Evolutionary conservation across 2,797 vertebrate species (phyloP).

Genomic region (Australoheros facetus): DNA sequence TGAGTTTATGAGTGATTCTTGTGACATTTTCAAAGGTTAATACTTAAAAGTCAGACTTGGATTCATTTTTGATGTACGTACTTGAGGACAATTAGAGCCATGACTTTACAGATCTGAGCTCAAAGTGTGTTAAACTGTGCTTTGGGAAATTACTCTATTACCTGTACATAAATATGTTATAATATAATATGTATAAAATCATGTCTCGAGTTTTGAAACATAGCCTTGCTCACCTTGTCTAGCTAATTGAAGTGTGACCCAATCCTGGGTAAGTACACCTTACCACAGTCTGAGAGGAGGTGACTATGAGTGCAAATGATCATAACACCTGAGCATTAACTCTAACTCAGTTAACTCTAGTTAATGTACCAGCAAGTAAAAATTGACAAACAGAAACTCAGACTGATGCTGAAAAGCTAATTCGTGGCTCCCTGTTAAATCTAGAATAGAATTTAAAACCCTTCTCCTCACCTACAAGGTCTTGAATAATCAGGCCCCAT

Average conservation of each 20-base stretch:
- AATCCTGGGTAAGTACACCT: too few species aligned
- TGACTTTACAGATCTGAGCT: background rate
- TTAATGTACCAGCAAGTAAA: background rate
- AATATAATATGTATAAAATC: background rate
- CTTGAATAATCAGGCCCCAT: too few species aligned
- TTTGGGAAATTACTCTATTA: background rate
- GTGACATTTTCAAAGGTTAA: constrained; percentile 9
- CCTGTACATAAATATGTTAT: background rate
- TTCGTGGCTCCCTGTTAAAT: too few species aligned
- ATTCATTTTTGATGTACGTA: constrained; percentile 5
- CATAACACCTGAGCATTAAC: background rate
- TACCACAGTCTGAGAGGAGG: background rate
- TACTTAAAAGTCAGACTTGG: constrained; percentile 12
- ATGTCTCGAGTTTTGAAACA: background rate
- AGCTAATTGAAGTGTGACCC: too few species aligned
- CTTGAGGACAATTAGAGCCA: background rate
- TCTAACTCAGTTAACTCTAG: background rate
- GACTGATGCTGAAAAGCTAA: too few species aligned
- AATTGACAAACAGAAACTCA: background rate
- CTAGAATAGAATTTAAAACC: too few species aligned
- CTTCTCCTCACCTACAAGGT: too few species aligned
- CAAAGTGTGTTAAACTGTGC: background rate
- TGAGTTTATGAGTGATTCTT: background rate
- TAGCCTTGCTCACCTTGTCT: too few species aligned
- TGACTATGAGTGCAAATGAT: background rate